These are phyloP conservation scores for Upupa epops DNA, from an alignment of 2,113 vertebrate genomes.

Conservation along the genomic window DNA sequence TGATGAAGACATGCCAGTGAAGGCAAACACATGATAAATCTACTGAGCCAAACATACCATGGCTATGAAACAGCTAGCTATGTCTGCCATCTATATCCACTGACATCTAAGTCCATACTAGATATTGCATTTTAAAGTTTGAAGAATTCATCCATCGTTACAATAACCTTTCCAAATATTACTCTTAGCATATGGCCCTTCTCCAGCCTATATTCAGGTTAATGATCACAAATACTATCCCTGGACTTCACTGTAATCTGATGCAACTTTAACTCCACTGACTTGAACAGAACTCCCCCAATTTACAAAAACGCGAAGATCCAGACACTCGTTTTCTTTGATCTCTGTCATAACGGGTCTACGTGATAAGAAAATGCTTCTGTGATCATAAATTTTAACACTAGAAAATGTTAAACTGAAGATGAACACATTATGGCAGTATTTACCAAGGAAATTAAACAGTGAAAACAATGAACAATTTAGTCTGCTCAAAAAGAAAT, in stretches of 20 bases:
- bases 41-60: not conserved
- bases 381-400: not conserved
- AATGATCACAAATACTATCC: not conserved
- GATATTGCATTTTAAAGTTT: not conserved
- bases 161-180: not conserved
- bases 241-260: not conserved
- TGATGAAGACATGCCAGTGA: not conserved
- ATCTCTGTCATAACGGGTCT: not conserved
- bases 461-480: not conserved
- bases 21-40: not conserved
- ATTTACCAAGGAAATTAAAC: not conserved
- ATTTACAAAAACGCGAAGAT: not conserved
- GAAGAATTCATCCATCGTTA: slow-evolving; percentile 39
- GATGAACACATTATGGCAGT: not conserved
- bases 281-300: not conserved
- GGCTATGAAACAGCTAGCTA: slow-evolving; percentile 8
- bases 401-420: not conserved
- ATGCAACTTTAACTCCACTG: not conserved
- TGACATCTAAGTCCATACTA: not conserved
- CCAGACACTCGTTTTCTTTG: not conserved
- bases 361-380: not conserved
- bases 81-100: not conserved
- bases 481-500: not conserved
- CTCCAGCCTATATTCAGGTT: not conserved
- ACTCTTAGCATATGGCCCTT: not conserved